Evolutionary conservation across 2,888 invertebrate genomes (phyloP), one percentile per base, ranked within the genome.

Genomic region (Tubulanus polymorphus): DNA sequence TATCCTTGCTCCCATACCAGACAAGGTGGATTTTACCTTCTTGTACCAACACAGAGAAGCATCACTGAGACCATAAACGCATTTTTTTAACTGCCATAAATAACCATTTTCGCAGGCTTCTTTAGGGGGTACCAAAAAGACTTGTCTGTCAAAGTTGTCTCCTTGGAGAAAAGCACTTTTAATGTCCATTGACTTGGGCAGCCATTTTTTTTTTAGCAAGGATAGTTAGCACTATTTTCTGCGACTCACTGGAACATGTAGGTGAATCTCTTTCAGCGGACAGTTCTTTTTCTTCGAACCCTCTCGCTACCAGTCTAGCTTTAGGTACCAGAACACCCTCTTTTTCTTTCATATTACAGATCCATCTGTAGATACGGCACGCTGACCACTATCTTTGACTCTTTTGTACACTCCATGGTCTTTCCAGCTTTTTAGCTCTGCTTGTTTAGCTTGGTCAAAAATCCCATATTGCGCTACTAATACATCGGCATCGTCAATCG

Each of bases 241-340:
- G 35, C n/a, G 35, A 32, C 35, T 32, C 35, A 32, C 35, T 32
- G 35, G 35, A 10, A 32, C 35, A 32, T 32, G 35, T 32, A 12
- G 35, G 35, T 12, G 35, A 32, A 32, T 32, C 35, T n/a, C n/a
- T 32, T 32, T 10, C 10, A 12, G n/a, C n/a, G 35, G 10, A 10
- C 10, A 10, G 10, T 32, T 32, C 35, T 18, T 23, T 15, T 23
- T 50, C 50, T 35, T 50, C 35, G 35, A 50, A 50, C 5, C 50
- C 50, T 50, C 35, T 50, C 5, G 50, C 50, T 10, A 50, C 50
- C 28, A 50, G 20, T 35, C 50, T 50, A 37, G 50, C 50, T 35
- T 35, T 50, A 32, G 35, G 35, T 10, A 32, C n/a, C n/a, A 32
- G 10, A 32, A n/a, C 35, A 15, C 15, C n/a, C 8, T n/a, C n/a